These are phyloP conservation scores for Tragelaphus buxtoni DNA, from an alignment of 2,113 vertebrate species.

Conservation along the genomic window DNA sequence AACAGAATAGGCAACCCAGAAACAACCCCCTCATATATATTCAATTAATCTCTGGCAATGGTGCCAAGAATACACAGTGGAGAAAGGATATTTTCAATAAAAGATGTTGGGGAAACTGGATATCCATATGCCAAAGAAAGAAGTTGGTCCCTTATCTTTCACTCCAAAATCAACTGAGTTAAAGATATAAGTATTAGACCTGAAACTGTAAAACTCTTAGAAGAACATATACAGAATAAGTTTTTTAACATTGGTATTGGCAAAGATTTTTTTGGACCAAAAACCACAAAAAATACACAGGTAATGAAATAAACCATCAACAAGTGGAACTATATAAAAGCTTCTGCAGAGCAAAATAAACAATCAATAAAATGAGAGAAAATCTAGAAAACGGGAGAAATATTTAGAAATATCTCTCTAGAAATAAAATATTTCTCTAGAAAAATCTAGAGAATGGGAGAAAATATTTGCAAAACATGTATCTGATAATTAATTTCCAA, in stretches of 20 bases:
- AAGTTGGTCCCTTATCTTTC: not conserved
- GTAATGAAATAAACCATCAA: not conserved
- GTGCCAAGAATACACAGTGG: not conserved
- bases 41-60: not conserved
- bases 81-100: not conserved
- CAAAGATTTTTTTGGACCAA: not conserved
- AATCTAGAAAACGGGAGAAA: not conserved
- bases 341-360: not conserved
- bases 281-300: not conserved
- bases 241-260: not conserved
- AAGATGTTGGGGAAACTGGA: not conserved
- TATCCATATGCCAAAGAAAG: not conserved
- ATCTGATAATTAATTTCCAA: not conserved
- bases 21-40: not conserved
- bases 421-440: no score
- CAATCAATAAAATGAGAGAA: not conserved
- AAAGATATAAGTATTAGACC: not conserved
- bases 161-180: not conserved
- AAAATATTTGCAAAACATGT: not conserved
- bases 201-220: not conserved
- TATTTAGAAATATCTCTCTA: not conserved
- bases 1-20: not conserved
- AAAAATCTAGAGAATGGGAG: not conserved
- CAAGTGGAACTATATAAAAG: not conserved
- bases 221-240: not conserved